A percentile compares a stretch with the other conserved stretches of the same genome.
phyloP scores from a whole-genome alignment of 2,888 invertebrate species.

The Tetragnatha montana region DNA sequence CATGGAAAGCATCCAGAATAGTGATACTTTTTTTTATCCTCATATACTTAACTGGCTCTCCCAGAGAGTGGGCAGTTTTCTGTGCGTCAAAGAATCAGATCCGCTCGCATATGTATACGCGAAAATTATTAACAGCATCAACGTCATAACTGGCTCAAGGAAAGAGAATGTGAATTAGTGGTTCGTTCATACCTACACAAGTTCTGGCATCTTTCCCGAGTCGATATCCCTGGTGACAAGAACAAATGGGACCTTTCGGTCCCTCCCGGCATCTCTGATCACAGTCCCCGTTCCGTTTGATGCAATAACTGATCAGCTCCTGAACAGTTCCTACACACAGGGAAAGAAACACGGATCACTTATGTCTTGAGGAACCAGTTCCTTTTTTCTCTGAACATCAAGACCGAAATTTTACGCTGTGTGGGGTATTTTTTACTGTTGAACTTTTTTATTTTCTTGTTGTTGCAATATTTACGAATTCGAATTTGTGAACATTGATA shows the following conservation, averaged over 20 bases:
- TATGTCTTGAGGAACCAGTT: no score
- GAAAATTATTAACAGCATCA: no score
- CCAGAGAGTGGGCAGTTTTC: no score
- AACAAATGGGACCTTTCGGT: conserved; percentile 76
- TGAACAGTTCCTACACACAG: conserved; percentile 29
- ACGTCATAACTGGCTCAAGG: no score
- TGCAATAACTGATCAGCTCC: conserved; percentile 74
- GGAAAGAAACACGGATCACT: background rate
- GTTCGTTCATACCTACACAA: conserved; percentile 54
- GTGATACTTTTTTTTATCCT: no score
- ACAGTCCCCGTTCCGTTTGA: conserved; percentile 75
- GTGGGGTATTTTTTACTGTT: background rate
- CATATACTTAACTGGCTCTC: no score
- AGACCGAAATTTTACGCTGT: background rate
- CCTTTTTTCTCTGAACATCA: background rate
- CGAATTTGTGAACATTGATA: no score
- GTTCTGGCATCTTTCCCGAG: conserved; percentile 73
- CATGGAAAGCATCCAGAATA: no score
- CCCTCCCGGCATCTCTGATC: conserved; percentile 76
- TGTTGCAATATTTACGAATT: no score
- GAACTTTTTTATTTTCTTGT: background rate
- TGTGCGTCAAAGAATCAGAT: no score
- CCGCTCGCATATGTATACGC: no score
- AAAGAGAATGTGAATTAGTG: no score
- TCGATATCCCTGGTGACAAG: conserved; percentile 76